These are phyloP conservation scores for Crenichthys baileyi DNA, from an alignment of 2,797 vertebrate species.

Conservation along the genomic window DNA sequence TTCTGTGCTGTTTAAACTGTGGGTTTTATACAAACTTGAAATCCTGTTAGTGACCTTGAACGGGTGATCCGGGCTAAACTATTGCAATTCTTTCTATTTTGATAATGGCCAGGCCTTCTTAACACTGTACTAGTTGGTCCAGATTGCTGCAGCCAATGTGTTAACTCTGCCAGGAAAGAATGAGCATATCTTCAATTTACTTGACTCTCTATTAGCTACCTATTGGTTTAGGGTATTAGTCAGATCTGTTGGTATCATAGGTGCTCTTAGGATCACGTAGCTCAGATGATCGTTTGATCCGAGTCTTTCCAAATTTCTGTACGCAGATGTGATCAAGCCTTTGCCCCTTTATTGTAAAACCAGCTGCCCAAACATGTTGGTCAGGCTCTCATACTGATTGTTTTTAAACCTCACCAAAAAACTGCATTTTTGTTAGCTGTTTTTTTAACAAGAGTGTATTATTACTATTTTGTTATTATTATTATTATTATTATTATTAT, in stretches of 20 bases:
- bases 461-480: too few relatives aligned
- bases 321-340: too few relatives aligned
- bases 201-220: neutral
- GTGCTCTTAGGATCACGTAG: neutral
- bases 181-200: neutral
- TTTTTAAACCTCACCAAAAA: too few relatives aligned
- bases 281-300: too few relatives aligned
- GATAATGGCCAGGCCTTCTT: neutral
- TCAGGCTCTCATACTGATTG: too few relatives aligned
- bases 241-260: neutral
- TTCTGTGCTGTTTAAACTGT: neutral
- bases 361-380: too few relatives aligned
- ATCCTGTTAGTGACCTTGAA: neutral
- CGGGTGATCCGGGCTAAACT: neutral
- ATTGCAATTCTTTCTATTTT: neutral
- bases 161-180: neutral
- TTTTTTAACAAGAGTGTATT: too few relatives aligned
- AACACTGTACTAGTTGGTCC: neutral
- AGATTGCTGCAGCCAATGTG: neutral
- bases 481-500: too few relatives aligned
- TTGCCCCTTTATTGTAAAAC: too few relatives aligned
- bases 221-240: neutral
- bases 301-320: too few relatives aligned
- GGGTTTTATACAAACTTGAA: neutral
- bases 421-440: too few relatives aligned